Evolutionary conservation across 2,888 invertebrate genomes (phyloP), one percentile per base, ranked within the genome.

Genomic region (Ectropis crepuscularia): DNA sequence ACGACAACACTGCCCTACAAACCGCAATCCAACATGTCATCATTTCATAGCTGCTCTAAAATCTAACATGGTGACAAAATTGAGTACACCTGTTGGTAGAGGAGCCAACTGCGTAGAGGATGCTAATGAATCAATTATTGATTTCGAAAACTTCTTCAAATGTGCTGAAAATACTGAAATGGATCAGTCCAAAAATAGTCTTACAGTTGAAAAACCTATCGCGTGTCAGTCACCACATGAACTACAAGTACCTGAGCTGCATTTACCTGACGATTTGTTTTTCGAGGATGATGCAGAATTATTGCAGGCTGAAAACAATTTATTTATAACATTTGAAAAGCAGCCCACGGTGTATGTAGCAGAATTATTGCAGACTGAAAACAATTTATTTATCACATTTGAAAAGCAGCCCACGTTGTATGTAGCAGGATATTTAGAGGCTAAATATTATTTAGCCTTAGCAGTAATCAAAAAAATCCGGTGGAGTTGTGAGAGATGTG

Each of bases 71-170:
- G 28, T 9, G 6, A 10, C 28, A 16, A 47, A 28, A 16, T 47
- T 28, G 10, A 47, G 50, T n/a, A 38, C 38, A 8, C 50, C 37
- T 38, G n/a, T 50, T 50, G 38, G 38, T 8, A 50, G 50, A 50
- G 50, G 50, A 38, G 50, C 50, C 7, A 50, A 50, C 39, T 43
- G 58, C 10, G 49, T 50, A 12, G 53, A 59, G 12, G 59, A 59
- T 53, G 53, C 46, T 6, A 59, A 59, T 11, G 59, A 59, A 59
- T 50, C 55, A 11, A 50, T 61, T 5, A 50, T 61, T 39, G 57
- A 61, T 38, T 61, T 61, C 28, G 51, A 55, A 45, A 51, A 61
- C 46, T 61, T 61, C 36, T 57, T 57, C 36, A 6, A 47, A 36
- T 28, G 36, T 28, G 28, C 11, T 47, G 47, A 28, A 47, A 47